Percentiles rank a stretch among this genome's conserved stretches.
These are phyloP conservation scores for Platalea minor DNA, from an alignment of 2,797 vertebrate species.

Conservation along the genomic window DNA sequence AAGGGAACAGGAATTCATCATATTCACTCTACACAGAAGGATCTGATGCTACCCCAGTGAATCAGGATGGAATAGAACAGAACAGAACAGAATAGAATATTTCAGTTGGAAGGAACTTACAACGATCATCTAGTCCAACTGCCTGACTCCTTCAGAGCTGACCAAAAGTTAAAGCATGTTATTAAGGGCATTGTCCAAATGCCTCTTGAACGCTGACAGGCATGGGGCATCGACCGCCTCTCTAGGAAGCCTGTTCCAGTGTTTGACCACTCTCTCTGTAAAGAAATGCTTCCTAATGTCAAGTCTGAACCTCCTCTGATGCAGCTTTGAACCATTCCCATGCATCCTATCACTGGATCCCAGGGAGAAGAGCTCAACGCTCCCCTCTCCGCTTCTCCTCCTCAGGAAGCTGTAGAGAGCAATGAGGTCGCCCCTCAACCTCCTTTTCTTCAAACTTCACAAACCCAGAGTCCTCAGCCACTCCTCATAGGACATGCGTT, in stretches of 20 bases:
- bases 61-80: neutral
- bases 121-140: neutral
- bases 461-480: neutral
- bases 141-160: neutral
- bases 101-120: neutral
- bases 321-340: neutral
- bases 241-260: neutral
- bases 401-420: neutral
- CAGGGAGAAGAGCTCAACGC: neutral
- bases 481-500: no score
- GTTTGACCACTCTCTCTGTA: neutral
- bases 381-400: neutral
- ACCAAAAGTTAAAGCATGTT: neutral
- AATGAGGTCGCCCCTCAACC: rapidly evolving
- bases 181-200: neutral
- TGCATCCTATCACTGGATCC: rapidly evolving
- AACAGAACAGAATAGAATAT: neutral
- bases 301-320: neutral
- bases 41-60: neutral
- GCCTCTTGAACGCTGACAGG: neutral
- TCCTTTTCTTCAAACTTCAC: neutral
- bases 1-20: neutral
- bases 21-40: no score
- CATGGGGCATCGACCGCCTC: rapidly evolving
- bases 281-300: neutral